Evolutionary conservation across 1,140 invertebrate genomes (phyloP).

Genomic region (Monochamus saltuarius): DNA sequence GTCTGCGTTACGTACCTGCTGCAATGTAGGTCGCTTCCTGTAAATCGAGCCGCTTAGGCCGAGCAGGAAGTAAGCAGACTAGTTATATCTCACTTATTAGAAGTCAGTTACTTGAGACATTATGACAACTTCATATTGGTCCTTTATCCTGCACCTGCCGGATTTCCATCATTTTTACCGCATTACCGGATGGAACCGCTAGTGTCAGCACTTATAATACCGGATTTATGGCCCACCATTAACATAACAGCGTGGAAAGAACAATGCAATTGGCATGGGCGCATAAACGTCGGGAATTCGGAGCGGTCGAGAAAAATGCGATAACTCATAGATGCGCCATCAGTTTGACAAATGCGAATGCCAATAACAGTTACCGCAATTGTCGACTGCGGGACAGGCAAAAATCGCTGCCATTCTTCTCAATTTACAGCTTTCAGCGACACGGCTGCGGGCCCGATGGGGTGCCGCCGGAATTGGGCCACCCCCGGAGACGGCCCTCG

Average conservation of each 20-base stretch:
- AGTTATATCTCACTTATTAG: no score
- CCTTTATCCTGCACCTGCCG: no score
- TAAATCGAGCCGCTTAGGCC: no score
- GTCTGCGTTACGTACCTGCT: no score
- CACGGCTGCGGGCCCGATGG: conserved; percentile 6
- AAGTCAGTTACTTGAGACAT: no score
- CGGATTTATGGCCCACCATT: conserved; percentile 27
- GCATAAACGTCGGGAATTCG: conserved; percentile 26
- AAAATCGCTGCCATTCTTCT: conserved; percentile 41
- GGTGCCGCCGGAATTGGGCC: conserved; percentile 3
- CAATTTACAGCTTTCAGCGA: conserved; percentile 31
- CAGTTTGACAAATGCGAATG: conserved; percentile 43
- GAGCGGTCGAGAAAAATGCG: conserved; percentile 24
- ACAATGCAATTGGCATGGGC: conserved; percentile 22
- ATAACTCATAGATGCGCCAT: conserved; percentile 43
- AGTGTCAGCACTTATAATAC: conserved; percentile 25
- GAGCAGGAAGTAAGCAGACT: no score
- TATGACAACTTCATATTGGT: no score
- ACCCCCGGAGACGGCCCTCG: neutral
- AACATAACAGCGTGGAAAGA: conserved; percentile 29
- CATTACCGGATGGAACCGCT: no score
- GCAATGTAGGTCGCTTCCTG: no score
- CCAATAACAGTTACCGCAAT: conserved; percentile 37
- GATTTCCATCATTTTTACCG: no score
- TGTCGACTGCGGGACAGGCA: conserved; percentile 28